Conservation (phyloP, 2,113 vertebrate genomes). For the Emberiza fucata region DNA sequence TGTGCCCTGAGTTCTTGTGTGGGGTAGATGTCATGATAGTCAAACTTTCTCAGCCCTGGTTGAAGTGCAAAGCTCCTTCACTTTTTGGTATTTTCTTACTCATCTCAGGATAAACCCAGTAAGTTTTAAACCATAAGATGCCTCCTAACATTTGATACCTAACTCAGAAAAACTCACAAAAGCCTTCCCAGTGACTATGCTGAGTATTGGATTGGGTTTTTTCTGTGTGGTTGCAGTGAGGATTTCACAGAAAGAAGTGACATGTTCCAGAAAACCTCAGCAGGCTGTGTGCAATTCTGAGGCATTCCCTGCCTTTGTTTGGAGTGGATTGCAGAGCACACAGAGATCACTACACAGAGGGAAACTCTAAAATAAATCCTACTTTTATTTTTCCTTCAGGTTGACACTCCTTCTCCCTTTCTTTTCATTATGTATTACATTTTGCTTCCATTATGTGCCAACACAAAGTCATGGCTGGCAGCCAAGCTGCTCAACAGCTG, state of each 20-base stretch:
- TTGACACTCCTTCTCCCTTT: not conserved
- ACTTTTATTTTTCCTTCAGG: not conserved
- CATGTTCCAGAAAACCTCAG: not conserved
- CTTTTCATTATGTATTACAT: not conserved
- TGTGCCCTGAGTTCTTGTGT: not conserved
- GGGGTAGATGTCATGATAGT: too few species aligned
- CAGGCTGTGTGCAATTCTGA: not conserved
- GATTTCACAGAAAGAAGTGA: not conserved
- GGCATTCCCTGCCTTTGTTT: not conserved
- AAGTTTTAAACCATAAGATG: not conserved
- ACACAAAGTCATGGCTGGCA: not conserved
- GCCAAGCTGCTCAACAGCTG: not conserved
- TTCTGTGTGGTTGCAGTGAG: not conserved
- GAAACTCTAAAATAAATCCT: not conserved
- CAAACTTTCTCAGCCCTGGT: not conserved
- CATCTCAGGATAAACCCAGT: not conserved
- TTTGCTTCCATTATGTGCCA: not conserved
- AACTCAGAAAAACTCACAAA: not conserved
- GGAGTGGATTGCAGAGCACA: not conserved
- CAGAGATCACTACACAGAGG: not conserved
- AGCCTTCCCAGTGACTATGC: not conserved
- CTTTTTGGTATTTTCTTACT: not conserved
- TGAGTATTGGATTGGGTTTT: not conserved
- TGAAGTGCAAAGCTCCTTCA: not conserved
- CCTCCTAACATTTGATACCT: not conserved